Base-by-base conservation (phyloP, 2,888 invertebrate species). In the Orgyia antiqua region DNA sequence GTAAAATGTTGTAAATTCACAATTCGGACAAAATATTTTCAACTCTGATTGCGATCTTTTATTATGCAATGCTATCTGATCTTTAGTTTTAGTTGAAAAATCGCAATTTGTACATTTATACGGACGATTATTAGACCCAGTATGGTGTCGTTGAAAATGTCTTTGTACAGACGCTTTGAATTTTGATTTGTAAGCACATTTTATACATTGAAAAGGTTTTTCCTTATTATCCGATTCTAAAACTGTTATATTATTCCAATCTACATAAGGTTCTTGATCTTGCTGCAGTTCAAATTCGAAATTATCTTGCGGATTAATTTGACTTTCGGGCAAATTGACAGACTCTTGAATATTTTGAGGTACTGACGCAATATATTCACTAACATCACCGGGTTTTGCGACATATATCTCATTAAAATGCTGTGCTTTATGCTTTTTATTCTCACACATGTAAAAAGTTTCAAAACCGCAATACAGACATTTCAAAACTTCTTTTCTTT, bases 41-140 rank as follows among this genome's bases (percentile, higher is more conserved):
- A 33, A 23, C 0, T 60, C 56, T 0, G 69, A 63, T 6, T 57
- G 47, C 25, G 76, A 78, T 0, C 78, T 33, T 36, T 75, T 77
- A n/a, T 67, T 74, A 25, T 80, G 80, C 7, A 79, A 39, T 0
- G 68, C 45, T 4, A 79, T 75, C 21, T 77, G 73, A 8, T 82
- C 80, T 43, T 75, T 74, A 0, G 79, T 80, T 55, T 79, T 79
- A 0, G 79, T 76, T 0, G 70, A 63, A 20, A 78, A 80, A 13
- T 72, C 73, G 27, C 80, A 82, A 24, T 76, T 73, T 0, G 59
- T 30, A 25, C 80, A 82, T 32, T 71, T 71, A 33, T 68, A 82
- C 0, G 80, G 80, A 2, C 68, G 40, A 10, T 63, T 64, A 1
- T 67, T 43, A 8, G 25, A 31, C 0, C 67, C 68, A 0, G 76